These are phyloP conservation scores for Loxodonta africana DNA, from an alignment of 2,113 vertebrate genomes.

Conservation along the genomic window DNA sequence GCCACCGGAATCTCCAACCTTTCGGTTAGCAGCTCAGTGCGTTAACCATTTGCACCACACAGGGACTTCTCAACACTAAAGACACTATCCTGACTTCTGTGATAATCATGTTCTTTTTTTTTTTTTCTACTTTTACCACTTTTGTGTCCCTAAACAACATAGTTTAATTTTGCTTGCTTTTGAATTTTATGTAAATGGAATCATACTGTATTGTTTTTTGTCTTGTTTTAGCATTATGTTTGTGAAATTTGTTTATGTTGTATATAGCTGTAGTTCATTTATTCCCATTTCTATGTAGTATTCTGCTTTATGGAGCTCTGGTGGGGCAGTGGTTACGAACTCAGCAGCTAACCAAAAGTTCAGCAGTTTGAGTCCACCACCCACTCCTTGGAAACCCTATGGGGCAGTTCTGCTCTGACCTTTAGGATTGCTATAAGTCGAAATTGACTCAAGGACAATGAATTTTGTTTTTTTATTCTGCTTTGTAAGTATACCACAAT, in stretches of 20 bases:
- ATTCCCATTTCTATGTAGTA: background rate
- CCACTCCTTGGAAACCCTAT: too few relatives aligned
- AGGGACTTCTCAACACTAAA: background rate
- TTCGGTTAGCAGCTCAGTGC: background rate
- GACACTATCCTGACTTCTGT: background rate
- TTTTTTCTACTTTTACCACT: conserved; percentile 39
- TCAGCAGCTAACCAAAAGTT: too few relatives aligned
- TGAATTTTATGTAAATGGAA: conserved; percentile 32
- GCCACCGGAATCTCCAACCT: background rate
- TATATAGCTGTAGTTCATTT: conserved; percentile 27
- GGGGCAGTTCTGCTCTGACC: too few relatives aligned
- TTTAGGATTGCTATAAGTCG: too few relatives aligned
- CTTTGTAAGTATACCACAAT: background rate
- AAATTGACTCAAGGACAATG: too few relatives aligned
- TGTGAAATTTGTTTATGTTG: background rate
- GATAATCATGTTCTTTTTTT: conserved; percentile 27
- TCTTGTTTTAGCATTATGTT: background rate
- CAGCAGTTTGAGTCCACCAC: too few relatives aligned
- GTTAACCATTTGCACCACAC: background rate
- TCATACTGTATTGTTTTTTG: background rate
- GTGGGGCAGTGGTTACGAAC: too few relatives aligned
- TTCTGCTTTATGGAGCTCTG: background rate
- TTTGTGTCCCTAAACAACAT: background rate
- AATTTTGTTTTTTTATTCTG: background rate
- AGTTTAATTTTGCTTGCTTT: conserved; percentile 37